phyloP scores from a whole-genome alignment of 2,888 invertebrate species.

The Athalia rosae region DNA sequence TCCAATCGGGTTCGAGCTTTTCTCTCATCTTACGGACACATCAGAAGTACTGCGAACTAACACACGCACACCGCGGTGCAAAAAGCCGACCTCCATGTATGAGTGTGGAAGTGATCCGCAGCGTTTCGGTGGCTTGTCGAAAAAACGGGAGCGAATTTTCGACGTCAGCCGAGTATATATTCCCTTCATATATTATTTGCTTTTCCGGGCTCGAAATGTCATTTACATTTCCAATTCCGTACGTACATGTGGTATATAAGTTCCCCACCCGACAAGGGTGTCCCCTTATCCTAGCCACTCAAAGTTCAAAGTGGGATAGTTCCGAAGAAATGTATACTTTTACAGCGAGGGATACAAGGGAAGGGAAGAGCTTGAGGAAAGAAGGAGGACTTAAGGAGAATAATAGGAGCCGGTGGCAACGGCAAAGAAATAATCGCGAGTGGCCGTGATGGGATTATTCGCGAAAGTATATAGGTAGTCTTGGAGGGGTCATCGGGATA shows the following conservation, averaged over 20 bases:
- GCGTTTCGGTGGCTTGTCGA: background rate
- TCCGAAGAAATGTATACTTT: background rate
- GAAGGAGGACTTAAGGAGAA: background rate
- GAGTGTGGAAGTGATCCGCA: slow-evolving; percentile 14
- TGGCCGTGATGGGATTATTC: slow-evolving; percentile 41
- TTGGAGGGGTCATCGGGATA: slow-evolving; percentile 19
- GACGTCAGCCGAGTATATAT: slow-evolving; percentile 10
- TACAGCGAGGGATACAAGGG: background rate
- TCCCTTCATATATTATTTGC: background rate
- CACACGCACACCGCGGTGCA: slow-evolving; percentile 22
- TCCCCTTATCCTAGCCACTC: background rate
- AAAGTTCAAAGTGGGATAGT: slow-evolving; percentile 22
- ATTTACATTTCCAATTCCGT: slow-evolving; percentile 6
- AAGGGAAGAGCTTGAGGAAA: background rate
- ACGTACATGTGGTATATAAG: background rate
- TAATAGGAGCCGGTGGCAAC: slow-evolving; percentile 4
- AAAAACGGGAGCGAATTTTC: slow-evolving; percentile 27
- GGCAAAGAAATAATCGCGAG: slow-evolving; percentile 22
- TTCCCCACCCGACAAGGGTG: slow-evolving; percentile 17
- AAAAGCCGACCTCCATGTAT: slow-evolving; percentile 4
- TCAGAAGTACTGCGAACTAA: slow-evolving; percentile 13
- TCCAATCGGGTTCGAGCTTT: slow-evolving; percentile 8
- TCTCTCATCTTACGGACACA: background rate
- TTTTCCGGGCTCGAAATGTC: background rate
- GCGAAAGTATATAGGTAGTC: background rate